These are phyloP conservation scores for Clarias platycephalus DNA, from an alignment of 2,797 vertebrate genomes.

Conservation along the genomic window DNA sequence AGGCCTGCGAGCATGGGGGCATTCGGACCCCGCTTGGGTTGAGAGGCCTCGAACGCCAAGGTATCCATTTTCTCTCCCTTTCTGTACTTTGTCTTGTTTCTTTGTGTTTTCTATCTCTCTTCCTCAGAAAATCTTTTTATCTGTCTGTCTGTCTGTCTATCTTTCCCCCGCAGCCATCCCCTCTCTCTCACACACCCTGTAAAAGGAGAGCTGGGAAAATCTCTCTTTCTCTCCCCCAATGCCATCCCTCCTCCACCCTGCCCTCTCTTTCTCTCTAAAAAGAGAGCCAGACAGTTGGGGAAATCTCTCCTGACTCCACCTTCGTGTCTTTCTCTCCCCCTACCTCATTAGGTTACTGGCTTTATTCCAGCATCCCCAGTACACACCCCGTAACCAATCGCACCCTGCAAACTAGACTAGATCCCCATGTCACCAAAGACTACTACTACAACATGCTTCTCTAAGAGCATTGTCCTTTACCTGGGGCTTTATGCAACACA, in stretches of 20 bases:
- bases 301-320: slow-evolving; percentile 15
- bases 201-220: slow-evolving; percentile 4
- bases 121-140: slow-evolving; percentile 21
- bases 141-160: slow-evolving; percentile 17
- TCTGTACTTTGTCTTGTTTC: neutral
- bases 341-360: neutral
- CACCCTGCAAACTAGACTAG: neutral
- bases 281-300: slow-evolving; percentile 7
- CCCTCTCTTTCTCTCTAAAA: slow-evolving; percentile 5
- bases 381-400: neutral
- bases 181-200: neutral
- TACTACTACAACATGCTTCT: neutral
- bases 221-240: slow-evolving; percentile 38
- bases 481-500: too few relatives aligned
- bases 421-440: neutral
- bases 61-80: slow-evolving; percentile 70
- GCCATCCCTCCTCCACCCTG: slow-evolving; percentile 30
- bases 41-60: slow-evolving; percentile 75
- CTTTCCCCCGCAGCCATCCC: slow-evolving; percentile 25
- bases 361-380: slow-evolving; percentile 3
- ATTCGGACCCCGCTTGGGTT: slow-evolving; percentile 66
- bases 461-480: neutral
- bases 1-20: slow-evolving; percentile 39
- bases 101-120: neutral
- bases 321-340: neutral